These are phyloP conservation scores for Emys orbicularis DNA, from an alignment of 2,797 vertebrate species.

Conservation along the genomic window DNA sequence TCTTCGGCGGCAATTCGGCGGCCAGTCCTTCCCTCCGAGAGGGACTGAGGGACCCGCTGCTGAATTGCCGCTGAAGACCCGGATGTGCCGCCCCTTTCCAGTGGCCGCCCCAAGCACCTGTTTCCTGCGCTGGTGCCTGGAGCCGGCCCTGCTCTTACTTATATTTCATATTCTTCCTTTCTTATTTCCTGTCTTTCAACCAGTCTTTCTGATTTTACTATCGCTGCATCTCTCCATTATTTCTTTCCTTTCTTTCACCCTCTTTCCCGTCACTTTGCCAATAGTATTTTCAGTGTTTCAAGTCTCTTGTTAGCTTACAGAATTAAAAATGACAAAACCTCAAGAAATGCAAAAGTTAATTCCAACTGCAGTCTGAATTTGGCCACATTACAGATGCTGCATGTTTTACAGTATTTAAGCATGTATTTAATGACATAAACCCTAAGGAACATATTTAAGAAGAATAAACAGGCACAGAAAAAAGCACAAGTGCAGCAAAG, in stretches of 20 bases:
- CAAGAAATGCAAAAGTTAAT: not conserved
- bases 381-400: not conserved
- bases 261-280: accelerated
- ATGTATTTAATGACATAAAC: not conserved
- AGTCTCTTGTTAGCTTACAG: not conserved
- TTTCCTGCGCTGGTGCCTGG: too few species aligned
- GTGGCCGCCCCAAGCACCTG: too few species aligned
- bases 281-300: not conserved
- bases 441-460: not conserved
- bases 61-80: too few species aligned
- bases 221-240: accelerated
- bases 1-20: too few species aligned
- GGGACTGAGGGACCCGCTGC: too few species aligned
- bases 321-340: not conserved
- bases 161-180: not conserved
- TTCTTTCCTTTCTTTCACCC: not conserved
- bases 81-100: too few species aligned
- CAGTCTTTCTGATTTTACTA: not conserved
- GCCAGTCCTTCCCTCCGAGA: too few species aligned
- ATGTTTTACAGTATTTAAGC: not conserved
- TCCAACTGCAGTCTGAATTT: not conserved
- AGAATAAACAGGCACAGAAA: not conserved
- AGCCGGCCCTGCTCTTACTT: not conserved
- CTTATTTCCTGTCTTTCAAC: not conserved
- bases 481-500: not conserved